Conservation (phyloP, 2,113 vertebrate genomes). For the Phylloscopus whistleri region DNA sequence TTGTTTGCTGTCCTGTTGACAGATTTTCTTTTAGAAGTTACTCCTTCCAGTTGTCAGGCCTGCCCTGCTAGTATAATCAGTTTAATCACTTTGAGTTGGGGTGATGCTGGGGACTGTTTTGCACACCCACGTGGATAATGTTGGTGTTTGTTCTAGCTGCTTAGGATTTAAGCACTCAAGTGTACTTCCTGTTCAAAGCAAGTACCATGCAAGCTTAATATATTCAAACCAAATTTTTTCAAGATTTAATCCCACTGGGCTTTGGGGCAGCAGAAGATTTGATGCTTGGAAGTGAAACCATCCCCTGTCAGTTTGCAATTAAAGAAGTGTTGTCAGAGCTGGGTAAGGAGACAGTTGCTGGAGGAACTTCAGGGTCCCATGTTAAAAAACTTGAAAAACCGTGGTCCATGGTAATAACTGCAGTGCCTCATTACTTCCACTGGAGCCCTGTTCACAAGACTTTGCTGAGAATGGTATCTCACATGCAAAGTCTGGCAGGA, state of each 20-base stretch:
- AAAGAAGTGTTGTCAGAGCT: not conserved
- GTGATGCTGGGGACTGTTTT: not conserved
- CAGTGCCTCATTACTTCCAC: not conserved
- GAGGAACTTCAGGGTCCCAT: not conserved
- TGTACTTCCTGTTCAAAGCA: not conserved
- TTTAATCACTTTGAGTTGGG: not conserved
- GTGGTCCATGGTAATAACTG: not conserved
- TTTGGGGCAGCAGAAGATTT: not conserved
- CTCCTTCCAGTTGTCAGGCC: not conserved
- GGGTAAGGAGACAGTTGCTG: not conserved
- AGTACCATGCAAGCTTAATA: not conserved
- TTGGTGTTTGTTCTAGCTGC: not conserved
- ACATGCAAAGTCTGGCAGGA: not conserved
- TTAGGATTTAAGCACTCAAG: not conserved
- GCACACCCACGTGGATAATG: not conserved
- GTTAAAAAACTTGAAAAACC: no score
- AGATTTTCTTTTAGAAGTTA: not conserved
- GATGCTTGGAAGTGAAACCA: not conserved
- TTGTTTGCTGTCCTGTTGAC: not conserved
- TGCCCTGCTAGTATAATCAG: not conserved
- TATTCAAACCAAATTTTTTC: not conserved
- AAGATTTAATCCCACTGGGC: not conserved
- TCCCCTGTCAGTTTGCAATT: not conserved
- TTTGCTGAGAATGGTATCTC: not conserved
- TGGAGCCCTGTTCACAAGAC: not conserved